These are phyloP conservation scores for Hylyphantes graminicola DNA, from an alignment of 1,140 invertebrate genomes.

Conservation along the genomic window DNA sequence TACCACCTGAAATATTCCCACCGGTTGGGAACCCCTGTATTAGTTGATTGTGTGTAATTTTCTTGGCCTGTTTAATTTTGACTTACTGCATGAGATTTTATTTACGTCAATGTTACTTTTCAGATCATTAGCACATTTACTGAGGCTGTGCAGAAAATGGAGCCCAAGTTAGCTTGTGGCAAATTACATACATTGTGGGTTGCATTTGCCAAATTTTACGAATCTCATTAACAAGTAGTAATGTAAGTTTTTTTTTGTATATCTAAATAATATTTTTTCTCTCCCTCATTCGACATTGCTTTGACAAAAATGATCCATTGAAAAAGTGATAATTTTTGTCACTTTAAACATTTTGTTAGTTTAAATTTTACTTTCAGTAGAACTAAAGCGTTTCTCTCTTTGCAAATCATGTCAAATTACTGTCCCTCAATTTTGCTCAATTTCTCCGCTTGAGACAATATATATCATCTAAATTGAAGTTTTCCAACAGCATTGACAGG, in stretches of 20 bases:
- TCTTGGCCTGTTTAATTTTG: background rate
- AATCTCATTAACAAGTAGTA: slow-evolving; percentile 87
- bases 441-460: too few relatives aligned
- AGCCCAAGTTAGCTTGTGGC: slow-evolving; percentile 95
- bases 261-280: too few relatives aligned
- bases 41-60: background rate
- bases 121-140: slow-evolving; percentile 96
- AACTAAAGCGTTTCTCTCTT: too few relatives aligned
- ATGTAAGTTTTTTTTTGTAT: slow-evolving; percentile 72
- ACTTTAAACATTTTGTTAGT: background rate
- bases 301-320: too few relatives aligned
- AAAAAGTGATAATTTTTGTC: background rate
- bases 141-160: slow-evolving; percentile 97
- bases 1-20: too few relatives aligned
- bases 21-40: too few relatives aligned
- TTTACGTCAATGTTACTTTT: slow-evolving; percentile 34
- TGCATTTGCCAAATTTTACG: slow-evolving; percentile 98
- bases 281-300: too few relatives aligned
- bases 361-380: too few relatives aligned
- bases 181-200: slow-evolving; percentile 96
- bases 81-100: background rate
- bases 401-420: too few relatives aligned
- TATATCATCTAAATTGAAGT: too few relatives aligned
- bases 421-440: too few relatives aligned
- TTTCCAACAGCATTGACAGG: too few relatives aligned